phyloP scores from a whole-genome alignment of 2,888 invertebrate species.

The Hedychridium roseum region DNA sequence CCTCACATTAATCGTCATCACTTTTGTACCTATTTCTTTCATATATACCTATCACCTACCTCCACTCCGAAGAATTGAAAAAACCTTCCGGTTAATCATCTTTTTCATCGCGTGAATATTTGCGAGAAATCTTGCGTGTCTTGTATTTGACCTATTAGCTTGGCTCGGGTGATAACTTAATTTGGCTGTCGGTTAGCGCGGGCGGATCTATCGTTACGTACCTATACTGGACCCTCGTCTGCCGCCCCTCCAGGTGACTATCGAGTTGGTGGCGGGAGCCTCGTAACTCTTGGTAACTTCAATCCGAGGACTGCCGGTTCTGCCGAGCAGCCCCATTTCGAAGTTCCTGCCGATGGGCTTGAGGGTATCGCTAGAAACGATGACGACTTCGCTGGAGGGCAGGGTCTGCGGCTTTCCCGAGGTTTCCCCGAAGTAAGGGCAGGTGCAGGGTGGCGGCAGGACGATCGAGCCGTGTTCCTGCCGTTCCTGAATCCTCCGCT shows the following conservation, averaged over 20 bases:
- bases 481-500: conserved; percentile 3
- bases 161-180: too few species aligned
- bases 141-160: too few species aligned
- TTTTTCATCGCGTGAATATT: too few species aligned
- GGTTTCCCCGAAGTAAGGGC: conserved; percentile 80
- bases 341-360: conserved; percentile 47
- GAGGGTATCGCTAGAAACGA: conserved; percentile 68
- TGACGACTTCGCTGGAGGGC: conserved; percentile 67
- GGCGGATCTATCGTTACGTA: too few species aligned
- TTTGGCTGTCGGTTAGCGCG: too few species aligned
- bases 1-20: too few species aligned
- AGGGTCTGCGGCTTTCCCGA: conserved; percentile 66
- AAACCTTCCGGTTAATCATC: too few species aligned
- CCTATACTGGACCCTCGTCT: conserved; percentile 78
- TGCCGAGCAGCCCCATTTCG: conserved; percentile 31
- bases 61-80: too few species aligned
- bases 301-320: conserved; percentile 59
- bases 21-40: too few species aligned
- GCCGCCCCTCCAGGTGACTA: conserved; percentile 78
- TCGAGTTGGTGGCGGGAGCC: conserved; percentile 58
- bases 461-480: conserved; percentile 9
- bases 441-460: conserved; percentile 80
- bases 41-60: too few species aligned
- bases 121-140: too few species aligned
- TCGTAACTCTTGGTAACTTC: conserved; percentile 62